Evolutionary conservation across 1,140 invertebrate genomes (phyloP).

Genomic region (Apis cerana): DNA sequence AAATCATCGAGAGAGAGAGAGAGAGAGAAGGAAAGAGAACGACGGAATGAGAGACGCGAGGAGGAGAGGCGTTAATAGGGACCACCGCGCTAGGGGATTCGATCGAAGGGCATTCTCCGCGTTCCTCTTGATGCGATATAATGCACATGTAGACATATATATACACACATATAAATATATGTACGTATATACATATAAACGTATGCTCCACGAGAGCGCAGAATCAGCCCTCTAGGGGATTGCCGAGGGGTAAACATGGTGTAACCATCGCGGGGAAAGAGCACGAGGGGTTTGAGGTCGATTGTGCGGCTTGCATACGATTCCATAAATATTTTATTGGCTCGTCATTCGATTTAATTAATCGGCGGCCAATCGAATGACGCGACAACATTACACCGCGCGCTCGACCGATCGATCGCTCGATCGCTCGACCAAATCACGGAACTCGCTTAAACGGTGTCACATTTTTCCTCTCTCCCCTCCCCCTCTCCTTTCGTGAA

Average conservation of each 20-base stretch:
- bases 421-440: background rate
- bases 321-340: constrained; percentile 81
- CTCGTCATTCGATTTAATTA: constrained; percentile 78
- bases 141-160: constrained; percentile 3
- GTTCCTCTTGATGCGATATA: constrained; percentile 38
- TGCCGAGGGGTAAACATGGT: constrained; percentile 74
- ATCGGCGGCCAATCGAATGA: constrained; percentile 70
- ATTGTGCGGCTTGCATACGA: constrained; percentile 65
- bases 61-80: constrained; percentile 27
- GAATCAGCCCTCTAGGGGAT: constrained; percentile 32
- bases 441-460: background rate
- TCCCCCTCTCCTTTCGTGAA: no score
- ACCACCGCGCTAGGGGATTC: constrained; percentile 34
- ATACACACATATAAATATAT: no score
- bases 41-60: background rate
- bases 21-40: background rate
- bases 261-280: constrained; percentile 73
- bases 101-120: constrained; percentile 27
- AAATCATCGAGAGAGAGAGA: background rate
- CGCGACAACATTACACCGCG: constrained; percentile 56
- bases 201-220: constrained; percentile 19
- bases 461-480: background rate
- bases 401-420: constrained; percentile 4
- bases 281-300: constrained; percentile 49
- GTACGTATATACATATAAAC: background rate